Evolutionary conservation across 2,888 invertebrate genomes (phyloP), one percentile per base, ranked within the genome.

Genomic region (Hypena proboscidalis): DNA sequence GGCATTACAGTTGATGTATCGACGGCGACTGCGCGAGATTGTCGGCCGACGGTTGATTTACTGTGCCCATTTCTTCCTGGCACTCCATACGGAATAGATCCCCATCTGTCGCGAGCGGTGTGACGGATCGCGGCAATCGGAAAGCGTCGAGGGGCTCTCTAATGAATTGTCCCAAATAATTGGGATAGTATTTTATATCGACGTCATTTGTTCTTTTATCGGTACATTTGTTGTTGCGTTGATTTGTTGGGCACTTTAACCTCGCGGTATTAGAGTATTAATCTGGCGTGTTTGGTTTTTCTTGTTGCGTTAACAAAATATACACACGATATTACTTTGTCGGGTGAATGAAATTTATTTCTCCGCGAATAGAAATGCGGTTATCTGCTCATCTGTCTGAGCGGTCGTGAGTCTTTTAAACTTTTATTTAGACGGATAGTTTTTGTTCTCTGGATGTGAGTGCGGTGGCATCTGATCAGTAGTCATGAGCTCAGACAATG

Each of bases 91-190:
- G 81, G 83, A 81, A 85, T 80, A 79, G 85, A 82, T 85, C 80
- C 82, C 80, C 85, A 83, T 85, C 85, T 80, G 84, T 84, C 85
- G 82, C 77, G 69, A 70, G 70, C 74, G 61, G 77, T 76, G 84
- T 86, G 87, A 88, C 85, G 82, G 80, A 89, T 89, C 74, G 78
- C 79, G 64, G 81, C 85, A 80, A 88, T 88, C 83, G 77, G 74
- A 79, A 76, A 81, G 82, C 83, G 78, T 77, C 80, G 83, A 83
- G 82, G 80, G 78, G 68, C 74, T 79, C 83, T 81, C 85, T 90
- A 90, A 90, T 90, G 90, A 90, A 90, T 90, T 88, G 88, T 89
- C 85, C 88, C 83, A 87, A 89, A 88, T 90, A 90, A 90, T 90
- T 88, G 86, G 86, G 85, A 85, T 83, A 82, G 83, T 87, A 85